Evolutionary conservation across 2,888 invertebrate genomes (phyloP).

Genomic region (Alentia gelatinosa): DNA sequence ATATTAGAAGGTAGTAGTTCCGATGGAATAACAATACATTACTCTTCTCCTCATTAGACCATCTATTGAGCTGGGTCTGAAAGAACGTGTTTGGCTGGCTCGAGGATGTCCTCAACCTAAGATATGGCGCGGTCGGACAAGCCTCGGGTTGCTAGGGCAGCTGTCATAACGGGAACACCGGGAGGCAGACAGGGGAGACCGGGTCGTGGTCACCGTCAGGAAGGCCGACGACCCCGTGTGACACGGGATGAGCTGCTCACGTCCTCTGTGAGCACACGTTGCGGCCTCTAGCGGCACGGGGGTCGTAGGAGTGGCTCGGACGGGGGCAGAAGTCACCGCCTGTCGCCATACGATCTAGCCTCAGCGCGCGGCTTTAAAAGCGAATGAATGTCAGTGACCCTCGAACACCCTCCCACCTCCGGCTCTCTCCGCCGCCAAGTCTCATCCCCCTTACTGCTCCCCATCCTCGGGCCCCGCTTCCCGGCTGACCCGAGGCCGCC

Average conservation of each 20-base stretch:
- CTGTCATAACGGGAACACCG: neutral
- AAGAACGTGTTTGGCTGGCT: too few species aligned
- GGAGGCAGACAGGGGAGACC: too few species aligned
- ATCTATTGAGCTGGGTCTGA: too few species aligned
- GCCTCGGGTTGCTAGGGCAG: too few species aligned
- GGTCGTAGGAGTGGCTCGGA: neutral
- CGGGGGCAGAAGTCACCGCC: neutral
- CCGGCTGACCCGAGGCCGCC: neutral
- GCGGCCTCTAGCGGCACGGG: neutral
- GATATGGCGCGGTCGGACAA: too few species aligned
- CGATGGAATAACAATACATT: too few species aligned
- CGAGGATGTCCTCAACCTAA: too few species aligned
- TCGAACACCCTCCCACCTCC: neutral
- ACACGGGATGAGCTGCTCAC: neutral
- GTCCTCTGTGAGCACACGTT: neutral
- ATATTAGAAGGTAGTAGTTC: too few species aligned
- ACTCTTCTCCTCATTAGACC: too few species aligned
- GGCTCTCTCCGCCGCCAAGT: neutral
- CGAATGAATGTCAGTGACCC: conserved; percentile 37
- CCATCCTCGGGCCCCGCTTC: too few species aligned
- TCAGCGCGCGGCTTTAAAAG: neutral
- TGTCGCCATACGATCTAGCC: neutral
- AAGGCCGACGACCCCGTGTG: neutral
- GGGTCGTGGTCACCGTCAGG: too few species aligned
- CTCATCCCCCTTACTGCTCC: too few species aligned